A percentile compares a stretch with the other conserved stretches of the same genome.
These are phyloP conservation scores for Perizoma flavofasciatum DNA, from an alignment of 2,888 invertebrate species.

Conservation along the genomic window DNA sequence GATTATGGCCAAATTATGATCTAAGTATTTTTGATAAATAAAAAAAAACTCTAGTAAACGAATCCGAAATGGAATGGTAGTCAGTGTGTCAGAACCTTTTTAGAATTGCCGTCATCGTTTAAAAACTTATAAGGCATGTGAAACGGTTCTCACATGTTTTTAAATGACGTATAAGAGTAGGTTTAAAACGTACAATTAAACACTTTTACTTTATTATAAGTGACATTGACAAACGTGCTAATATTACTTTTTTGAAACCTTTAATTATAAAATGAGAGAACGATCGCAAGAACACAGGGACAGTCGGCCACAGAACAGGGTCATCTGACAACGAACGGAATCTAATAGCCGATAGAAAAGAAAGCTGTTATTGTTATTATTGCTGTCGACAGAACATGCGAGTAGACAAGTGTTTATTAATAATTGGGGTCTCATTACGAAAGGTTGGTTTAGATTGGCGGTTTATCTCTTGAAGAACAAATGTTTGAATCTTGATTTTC, in stretches of 20 bases:
- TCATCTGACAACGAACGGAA: slow-evolving; percentile 22
- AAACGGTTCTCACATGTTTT: no score
- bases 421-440: neutral
- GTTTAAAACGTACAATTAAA: slow-evolving; percentile 11
- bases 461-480: no score
- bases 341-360: slow-evolving; percentile 25
- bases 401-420: slow-evolving; percentile 5
- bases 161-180: no score
- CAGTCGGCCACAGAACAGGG: slow-evolving; percentile 25
- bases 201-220: slow-evolving; percentile 2
- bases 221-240: slow-evolving; percentile 12
- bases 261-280: slow-evolving; percentile 4
- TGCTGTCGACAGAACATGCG: slow-evolving; percentile 17
- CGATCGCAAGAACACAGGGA: slow-evolving; percentile 7
- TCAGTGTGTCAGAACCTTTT: no score
- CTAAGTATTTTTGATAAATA: no score
- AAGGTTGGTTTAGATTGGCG: no score
- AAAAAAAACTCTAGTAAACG: no score
- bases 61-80: no score
- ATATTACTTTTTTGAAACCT: slow-evolving; percentile 2
- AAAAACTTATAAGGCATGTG: no score
- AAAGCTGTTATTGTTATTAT: slow-evolving; percentile 27
- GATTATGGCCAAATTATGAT: no score
- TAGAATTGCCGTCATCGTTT: no score
- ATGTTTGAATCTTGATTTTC: no score